phyloP scores from a whole-genome alignment of 2,888 invertebrate genomes.

The Drosophila parthenogenetica region DNA sequence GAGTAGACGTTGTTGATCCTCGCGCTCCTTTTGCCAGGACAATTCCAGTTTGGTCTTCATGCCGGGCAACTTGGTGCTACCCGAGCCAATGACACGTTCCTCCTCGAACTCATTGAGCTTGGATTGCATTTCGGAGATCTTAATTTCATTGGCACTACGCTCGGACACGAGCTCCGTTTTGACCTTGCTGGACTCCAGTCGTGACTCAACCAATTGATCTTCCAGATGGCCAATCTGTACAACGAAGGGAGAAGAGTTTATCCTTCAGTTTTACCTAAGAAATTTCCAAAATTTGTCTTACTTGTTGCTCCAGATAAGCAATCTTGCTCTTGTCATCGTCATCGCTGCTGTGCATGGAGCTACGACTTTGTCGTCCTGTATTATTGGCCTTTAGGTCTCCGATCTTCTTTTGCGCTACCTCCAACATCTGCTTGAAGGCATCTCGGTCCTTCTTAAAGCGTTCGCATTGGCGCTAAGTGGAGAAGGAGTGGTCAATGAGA shows the following conservation, averaged over 20 bases:
- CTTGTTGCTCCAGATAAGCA: conserved; percentile 92
- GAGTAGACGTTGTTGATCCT: conserved; percentile 94
- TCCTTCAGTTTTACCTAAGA: accelerated
- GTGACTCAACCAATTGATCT: conserved; percentile 94
- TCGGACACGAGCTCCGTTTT: conserved; percentile 96
- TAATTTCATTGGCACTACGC: conserved; percentile 93
- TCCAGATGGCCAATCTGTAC: conserved; percentile 90
- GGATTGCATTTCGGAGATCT: conserved; percentile 94
- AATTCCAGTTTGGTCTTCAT: conserved; percentile 94
- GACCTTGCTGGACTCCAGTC: conserved; percentile 92
- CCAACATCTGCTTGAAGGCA: conserved; percentile 95
- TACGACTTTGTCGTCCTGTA: conserved; percentile 87
- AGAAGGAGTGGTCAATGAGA: not conserved
- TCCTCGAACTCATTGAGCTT: conserved; percentile 91
- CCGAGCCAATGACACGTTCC: conserved; percentile 92
- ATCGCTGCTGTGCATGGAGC: conserved; percentile 90
- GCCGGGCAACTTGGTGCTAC: conserved; percentile 94
- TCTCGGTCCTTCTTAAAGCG: conserved; percentile 95
- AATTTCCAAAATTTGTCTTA: conserved; percentile 23
- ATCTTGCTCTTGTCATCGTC: conserved; percentile 90
- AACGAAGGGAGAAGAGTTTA: not conserved
- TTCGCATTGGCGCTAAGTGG: conserved; percentile 84
- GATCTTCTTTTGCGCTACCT: conserved; percentile 93
- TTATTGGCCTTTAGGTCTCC: conserved; percentile 89
- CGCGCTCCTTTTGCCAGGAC: conserved; percentile 97